Base-by-base conservation (phyloP, 2,888 invertebrate genomes). In the Lithosia quadra region DNA sequence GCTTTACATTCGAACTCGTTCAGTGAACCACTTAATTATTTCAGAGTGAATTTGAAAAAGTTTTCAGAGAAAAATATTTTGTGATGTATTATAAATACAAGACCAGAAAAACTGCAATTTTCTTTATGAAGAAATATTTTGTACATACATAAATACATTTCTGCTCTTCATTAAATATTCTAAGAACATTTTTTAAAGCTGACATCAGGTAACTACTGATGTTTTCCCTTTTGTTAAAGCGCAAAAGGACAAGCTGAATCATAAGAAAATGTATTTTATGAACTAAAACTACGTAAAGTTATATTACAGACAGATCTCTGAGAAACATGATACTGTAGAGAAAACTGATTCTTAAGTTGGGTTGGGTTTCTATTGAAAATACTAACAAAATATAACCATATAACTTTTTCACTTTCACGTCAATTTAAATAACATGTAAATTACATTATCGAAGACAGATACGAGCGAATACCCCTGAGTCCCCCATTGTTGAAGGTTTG, bases 371-470 rank as follows among this genome's bases (percentile, higher is more conserved):
- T 24, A 59, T 28, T 53, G 22, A 60, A 65, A 60, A 10, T 21
- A 34, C 28, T 67, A n/a, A n/a, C n/a, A n/a, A n/a, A n/a, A n/a
- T n/a, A n/a, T n/a, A n/a, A n/a, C n/a, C n/a, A n/a, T n/a, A n/a
- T n/a, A n/a, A n/a, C n/a, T 36, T 61, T 53, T 28, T 7, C 65
- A 67, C 63, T 55, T 68, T 67, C 34, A 77, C 63, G 65, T 59
- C 56, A 61, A 77, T 80, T 61, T 75, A 77, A 75, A 78, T 69
- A 80, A 77, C 77, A 80, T 64, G 63, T 36, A 61, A 68, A 80
- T 65, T 69, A 79, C 81, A 77, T 75, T 79, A 81, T 73, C 72
- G 65, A 68, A 69, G 75, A 73, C 73, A 73, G 70, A 58, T 53
- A 36, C 21, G 15, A 28, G 43, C 36, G 24, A 64, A 68, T 55